Evolutionary conservation across 2,888 invertebrate genomes (phyloP), one percentile per base, ranked within the genome.

Genomic region (Phymatocera aterrima): DNA sequence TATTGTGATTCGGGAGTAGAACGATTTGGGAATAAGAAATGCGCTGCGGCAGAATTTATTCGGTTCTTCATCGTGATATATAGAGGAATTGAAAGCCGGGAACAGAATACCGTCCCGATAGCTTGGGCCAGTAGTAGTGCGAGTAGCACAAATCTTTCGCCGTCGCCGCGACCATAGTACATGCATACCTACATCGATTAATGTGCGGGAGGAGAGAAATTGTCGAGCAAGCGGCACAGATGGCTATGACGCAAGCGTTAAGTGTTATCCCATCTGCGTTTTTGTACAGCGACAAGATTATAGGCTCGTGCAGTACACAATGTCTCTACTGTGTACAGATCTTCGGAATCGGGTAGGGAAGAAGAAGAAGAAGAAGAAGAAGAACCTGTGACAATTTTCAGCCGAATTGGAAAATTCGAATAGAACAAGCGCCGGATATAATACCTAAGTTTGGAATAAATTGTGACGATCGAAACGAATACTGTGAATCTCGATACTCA

Each of bases 181-280:
- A n/a, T n/a, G n/a, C n/a, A 18, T 18, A 15, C 28, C 31, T 48
- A 51, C 28, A 51, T 51, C 72, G 72, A 72, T 68, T 68, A 68
- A 68, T 21, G 15, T n/a, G 15, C n/a, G 18, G 15, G 51, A 72
- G 18, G 31, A 72, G 12, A 48, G 43, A 43, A 18, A 51, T 34
- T 51, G 72, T 48, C 48, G 51, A 34, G 28, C 18, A 28, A 34
- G 51, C 24, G 51, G 31, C 48, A 43, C 51, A 72, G 72, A 72
- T 72, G 72, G 51, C 72, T 48, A 72, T 72, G 51, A 72, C 72
- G 72, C 31, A 72, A 51, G 21, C 72, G 48, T 72, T 72, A 51
- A 72, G 72, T 72, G 51, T 72, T 43, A 72, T 72, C 72, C 72
- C 72, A 72, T 72, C 34, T 72, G 72, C 48, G n/a, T 72, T 72